A percentile compares a stretch with the other conserved stretches of the same genome.
Conservation (phyloP, 53 echinoderm and acorn worm species). For the Patiria pectinifera region DNA sequence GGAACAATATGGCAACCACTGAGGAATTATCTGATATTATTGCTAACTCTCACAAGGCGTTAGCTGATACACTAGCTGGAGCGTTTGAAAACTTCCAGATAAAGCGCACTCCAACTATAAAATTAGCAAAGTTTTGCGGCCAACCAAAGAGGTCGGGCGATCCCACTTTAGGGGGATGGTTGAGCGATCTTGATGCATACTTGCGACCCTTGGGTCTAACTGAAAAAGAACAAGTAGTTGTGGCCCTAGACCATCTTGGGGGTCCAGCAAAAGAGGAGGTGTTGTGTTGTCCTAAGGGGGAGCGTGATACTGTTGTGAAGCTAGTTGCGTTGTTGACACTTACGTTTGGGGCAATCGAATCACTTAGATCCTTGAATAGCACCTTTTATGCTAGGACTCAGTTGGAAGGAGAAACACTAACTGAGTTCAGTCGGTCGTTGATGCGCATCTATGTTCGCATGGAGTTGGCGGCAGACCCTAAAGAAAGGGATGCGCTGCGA, state of each 20-base stretch:
- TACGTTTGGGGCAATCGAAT: slow-evolving; percentile 39
- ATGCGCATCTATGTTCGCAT: slow-evolving; percentile 49
- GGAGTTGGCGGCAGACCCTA: slow-evolving; percentile 11
- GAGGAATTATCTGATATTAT: too few species aligned
- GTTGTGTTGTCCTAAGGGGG: slow-evolving; percentile 40
- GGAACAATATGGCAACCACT: too few species aligned
- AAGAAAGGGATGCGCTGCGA: slow-evolving; percentile 31
- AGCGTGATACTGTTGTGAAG: neutral
- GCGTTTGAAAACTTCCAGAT: slow-evolving; percentile 16
- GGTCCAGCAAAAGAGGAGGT: slow-evolving; percentile 59
- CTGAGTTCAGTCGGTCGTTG: slow-evolving; percentile 35
- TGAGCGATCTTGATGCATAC: slow-evolving; percentile 48
- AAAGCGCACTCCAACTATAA: slow-evolving; percentile 34
- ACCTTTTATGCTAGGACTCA: slow-evolving; percentile 45
- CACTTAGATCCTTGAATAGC: slow-evolving; percentile 22
- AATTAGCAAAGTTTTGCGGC: slow-evolving; percentile 29
- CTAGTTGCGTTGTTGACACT: slow-evolving; percentile 29
- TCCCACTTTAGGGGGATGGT: slow-evolving; percentile 45
- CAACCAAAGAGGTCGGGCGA: slow-evolving; percentile 29
- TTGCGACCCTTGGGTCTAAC: slow-evolving; percentile 9
- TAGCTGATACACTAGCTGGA: slow-evolving; percentile 19
- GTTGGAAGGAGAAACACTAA: slow-evolving; percentile 49
- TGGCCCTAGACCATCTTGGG: slow-evolving; percentile 47
- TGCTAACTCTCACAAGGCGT: too few species aligned
- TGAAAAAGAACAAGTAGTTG: slow-evolving; percentile 13